Conservation (phyloP, 2,113 vertebrate species). For the Colaptes auratus region DNA sequence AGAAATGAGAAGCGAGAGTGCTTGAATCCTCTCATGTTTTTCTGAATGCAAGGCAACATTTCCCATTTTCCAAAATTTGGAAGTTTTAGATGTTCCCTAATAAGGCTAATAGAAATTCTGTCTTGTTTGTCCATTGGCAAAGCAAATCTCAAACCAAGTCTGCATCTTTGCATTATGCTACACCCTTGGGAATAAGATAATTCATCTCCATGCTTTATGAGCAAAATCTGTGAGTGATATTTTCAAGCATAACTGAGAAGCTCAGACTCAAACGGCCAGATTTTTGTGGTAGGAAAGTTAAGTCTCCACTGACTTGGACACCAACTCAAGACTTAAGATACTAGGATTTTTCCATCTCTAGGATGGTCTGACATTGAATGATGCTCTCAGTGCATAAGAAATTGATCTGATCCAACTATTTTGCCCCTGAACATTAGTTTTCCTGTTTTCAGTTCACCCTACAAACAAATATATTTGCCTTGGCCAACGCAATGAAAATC, state of each 20-base stretch:
- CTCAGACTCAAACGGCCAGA: neutral
- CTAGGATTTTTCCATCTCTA: conserved; percentile 30
- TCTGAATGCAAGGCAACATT: neutral
- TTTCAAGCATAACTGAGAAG: conserved; percentile 6
- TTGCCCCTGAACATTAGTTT: conserved; percentile 33
- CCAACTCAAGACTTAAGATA: conserved; percentile 35
- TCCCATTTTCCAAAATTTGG: neutral
- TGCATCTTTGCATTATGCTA: neutral
- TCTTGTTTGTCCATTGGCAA: neutral
- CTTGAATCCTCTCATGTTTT: neutral
- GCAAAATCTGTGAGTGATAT: neutral
- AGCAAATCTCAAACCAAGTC: neutral
- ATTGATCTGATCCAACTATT: conserved; percentile 18
- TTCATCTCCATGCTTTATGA: neutral
- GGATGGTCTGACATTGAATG: conserved; percentile 32
- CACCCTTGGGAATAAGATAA: neutral
- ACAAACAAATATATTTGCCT: conserved; percentile 29
- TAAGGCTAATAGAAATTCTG: neutral
- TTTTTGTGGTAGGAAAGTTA: conserved; percentile 49
- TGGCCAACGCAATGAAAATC: conserved; percentile 2
- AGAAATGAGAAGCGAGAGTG: neutral
- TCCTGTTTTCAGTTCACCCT: conserved; percentile 34
- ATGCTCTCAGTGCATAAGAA: conserved; percentile 19
- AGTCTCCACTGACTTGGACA: conserved; percentile 14
- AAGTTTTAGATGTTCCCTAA: neutral